Evolutionary conservation across 2,113 vertebrate species (phyloP).

Genomic region (Pantherophis guttatus): DNA sequence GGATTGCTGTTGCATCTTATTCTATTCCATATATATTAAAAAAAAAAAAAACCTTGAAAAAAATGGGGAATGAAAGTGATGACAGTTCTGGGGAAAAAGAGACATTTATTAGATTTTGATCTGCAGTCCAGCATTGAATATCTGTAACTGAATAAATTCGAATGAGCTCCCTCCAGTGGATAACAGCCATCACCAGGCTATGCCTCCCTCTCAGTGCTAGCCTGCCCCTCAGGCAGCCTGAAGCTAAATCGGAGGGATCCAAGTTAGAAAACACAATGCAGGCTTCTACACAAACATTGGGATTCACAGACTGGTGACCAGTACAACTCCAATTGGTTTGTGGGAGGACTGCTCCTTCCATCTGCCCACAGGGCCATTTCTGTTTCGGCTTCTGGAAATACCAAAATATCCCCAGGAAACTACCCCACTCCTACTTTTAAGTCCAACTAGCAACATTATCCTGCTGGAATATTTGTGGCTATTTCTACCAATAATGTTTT

Average conservation of each 20-base stretch:
- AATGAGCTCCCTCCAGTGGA: neutral
- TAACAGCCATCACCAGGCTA: neutral
- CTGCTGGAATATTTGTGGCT: neutral
- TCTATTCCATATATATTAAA: no score
- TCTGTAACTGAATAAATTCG: neutral
- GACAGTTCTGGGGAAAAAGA: neutral
- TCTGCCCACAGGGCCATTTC: neutral
- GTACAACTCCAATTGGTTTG: neutral
- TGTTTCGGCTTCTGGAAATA: neutral
- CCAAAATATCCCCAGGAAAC: neutral
- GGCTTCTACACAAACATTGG: neutral
- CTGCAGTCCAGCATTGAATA: neutral
- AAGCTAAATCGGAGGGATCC: neutral
- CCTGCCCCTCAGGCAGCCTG: neutral
- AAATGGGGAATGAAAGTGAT: neutral
- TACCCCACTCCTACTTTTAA: neutral
- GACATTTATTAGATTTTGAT: neutral
- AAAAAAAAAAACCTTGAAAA: neutral
- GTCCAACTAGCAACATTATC: neutral
- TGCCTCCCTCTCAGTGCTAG: neutral
- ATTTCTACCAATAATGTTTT: neutral
- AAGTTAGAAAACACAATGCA: neutral
- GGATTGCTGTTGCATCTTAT: neutral
- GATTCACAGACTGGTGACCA: neutral
- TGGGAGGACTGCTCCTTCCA: neutral